A percentile compares a stretch with the other conserved stretches of the same genome.
Evolutionary conservation across 2,797 vertebrate genomes (phyloP).

Genomic region (Danio kyathit): DNA sequence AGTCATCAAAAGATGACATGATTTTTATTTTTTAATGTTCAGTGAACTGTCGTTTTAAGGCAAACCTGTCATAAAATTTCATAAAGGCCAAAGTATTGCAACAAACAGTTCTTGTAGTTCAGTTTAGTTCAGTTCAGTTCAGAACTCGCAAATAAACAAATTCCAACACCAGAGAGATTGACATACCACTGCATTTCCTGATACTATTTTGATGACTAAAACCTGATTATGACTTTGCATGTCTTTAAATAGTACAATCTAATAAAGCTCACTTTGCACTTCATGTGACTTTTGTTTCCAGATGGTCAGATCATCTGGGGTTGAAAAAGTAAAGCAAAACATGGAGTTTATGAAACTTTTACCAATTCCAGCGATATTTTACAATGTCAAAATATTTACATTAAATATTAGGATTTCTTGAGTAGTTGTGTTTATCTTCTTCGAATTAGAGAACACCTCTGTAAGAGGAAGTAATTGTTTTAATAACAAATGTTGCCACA

Average conservation of each 20-base stretch:
- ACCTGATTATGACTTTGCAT: constrained; percentile 8
- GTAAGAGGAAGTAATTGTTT: constrained; percentile 4
- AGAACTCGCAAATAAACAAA: neutral
- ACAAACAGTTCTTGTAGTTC: too few species aligned
- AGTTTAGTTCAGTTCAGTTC: too few species aligned
- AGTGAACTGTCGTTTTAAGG: too few species aligned
- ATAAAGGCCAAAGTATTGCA: too few species aligned
- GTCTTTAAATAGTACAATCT: constrained; percentile 18
- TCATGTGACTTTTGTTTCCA: constrained; percentile 12
- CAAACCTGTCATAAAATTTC: too few species aligned
- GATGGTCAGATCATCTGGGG: neutral
- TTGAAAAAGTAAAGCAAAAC: neutral
- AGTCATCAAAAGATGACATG: too few species aligned
- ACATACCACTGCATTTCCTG: constrained; percentile 11
- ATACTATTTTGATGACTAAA: constrained; percentile 34
- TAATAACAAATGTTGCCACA: constrained; percentile 48
- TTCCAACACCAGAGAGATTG: neutral
- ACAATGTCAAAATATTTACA: too few species aligned
- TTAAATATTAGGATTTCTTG: neutral
- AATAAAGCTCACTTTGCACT: constrained; percentile 39
- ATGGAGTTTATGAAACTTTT: neutral
- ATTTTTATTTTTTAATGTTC: too few species aligned
- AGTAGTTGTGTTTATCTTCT: neutral
- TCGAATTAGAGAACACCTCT: neutral
- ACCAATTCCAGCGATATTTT: neutral